These are phyloP conservation scores for Drosophila monieri DNA, from an alignment of 2,888 invertebrate genomes.

Conservation along the genomic window DNA sequence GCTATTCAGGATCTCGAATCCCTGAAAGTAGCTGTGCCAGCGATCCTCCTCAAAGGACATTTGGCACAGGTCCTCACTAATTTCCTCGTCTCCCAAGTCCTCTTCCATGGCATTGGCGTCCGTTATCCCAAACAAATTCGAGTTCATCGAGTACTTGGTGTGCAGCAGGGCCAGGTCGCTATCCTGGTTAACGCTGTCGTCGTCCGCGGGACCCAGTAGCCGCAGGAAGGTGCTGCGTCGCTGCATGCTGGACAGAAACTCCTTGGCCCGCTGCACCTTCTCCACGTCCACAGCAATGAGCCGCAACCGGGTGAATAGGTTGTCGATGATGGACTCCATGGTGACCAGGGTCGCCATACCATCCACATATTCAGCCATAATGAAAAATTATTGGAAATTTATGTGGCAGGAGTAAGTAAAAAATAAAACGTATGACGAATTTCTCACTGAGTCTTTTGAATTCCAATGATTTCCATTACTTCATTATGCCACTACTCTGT, in stretches of 20 bases:
- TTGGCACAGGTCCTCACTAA: conserved; percentile 49
- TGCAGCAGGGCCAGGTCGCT: conserved; percentile 38
- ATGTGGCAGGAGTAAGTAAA: neutral
- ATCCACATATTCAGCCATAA: conserved; percentile 10
- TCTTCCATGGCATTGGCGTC: neutral
- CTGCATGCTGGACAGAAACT: conserved; percentile 60
- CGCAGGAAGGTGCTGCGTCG: conserved; percentile 52
- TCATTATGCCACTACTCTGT: neutral
- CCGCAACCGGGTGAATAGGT: conserved; percentile 64
- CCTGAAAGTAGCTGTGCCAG: conserved; percentile 74
- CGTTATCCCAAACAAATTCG: neutral
- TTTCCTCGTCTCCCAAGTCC: conserved; percentile 34
- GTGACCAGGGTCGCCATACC: neutral
- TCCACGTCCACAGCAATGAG: conserved; percentile 65
- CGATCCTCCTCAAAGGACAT: conserved; percentile 58
- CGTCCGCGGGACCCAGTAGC: conserved; percentile 57
- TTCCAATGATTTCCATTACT: neutral
- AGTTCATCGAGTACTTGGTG: conserved; percentile 11
- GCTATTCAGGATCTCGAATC: conserved; percentile 63
- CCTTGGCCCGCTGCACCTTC: conserved; percentile 66
- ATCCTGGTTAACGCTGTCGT: neutral
- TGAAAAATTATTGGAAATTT: conserved; percentile 2
- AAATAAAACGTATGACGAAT: neutral
- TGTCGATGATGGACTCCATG: conserved; percentile 34
- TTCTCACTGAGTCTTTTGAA: neutral